These are phyloP conservation scores for Melieria omissa DNA, from an alignment of 2,888 invertebrate species.

Conservation along the genomic window DNA sequence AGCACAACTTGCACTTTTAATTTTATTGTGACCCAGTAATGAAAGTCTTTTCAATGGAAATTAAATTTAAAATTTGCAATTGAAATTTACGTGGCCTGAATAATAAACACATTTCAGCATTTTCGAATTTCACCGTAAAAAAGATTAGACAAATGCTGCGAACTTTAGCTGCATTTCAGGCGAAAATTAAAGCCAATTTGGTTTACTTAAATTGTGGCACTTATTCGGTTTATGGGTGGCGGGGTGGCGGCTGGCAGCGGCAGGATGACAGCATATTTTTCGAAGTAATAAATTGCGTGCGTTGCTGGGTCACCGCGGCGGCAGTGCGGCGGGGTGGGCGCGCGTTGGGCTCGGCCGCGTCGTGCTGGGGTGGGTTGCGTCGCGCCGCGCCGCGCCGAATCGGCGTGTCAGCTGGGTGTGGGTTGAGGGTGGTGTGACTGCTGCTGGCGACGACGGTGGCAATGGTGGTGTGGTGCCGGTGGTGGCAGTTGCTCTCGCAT, in stretches of 20 bases:
- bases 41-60: too few species aligned
- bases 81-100: too few species aligned
- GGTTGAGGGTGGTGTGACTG: not conserved
- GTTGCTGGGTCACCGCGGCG: conserved; percentile 1
- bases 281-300: conserved; percentile 16
- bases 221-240: not conserved
- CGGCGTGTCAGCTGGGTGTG: not conserved
- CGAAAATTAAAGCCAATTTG: too few species aligned
- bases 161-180: too few species aligned
- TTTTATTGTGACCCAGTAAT: too few species aligned
- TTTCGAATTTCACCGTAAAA: too few species aligned
- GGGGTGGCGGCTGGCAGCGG: not conserved
- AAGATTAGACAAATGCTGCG: too few species aligned
- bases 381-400: not conserved
- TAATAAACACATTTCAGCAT: too few species aligned
- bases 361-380: not conserved
- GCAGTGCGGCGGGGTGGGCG: not conserved
- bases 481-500: conserved; percentile 44
- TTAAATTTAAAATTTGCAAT: too few species aligned
- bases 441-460: not conserved
- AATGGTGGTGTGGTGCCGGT: not conserved
- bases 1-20: too few species aligned
- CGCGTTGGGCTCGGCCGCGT: not conserved
- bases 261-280: conserved; percentile 12
- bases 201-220: too few species aligned